phyloP scores from a whole-genome alignment of 2,888 invertebrate genomes.

The Toxonevra muliebris region DNA sequence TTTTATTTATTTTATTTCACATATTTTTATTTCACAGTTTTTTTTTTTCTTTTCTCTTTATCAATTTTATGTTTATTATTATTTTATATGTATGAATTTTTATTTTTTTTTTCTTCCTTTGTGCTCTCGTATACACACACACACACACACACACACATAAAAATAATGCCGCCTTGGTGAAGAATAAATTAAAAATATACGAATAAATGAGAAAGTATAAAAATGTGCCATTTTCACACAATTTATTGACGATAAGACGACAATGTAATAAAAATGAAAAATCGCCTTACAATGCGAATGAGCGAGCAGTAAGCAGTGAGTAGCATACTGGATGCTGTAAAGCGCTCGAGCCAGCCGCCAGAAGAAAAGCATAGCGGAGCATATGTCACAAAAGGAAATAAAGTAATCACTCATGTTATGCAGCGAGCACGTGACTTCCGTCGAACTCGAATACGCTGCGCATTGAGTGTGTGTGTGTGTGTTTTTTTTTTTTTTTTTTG shows the following conservation, averaged over 20 bases:
- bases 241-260: conserved; percentile 41
- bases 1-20: not conserved
- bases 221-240: conserved; percentile 22
- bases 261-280: conserved; percentile 43
- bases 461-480: not conserved
- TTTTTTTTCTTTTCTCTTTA: not conserved
- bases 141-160: conserved; percentile 1
- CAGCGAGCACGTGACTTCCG: not conserved
- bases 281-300: conserved; percentile 11
- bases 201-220: not conserved
- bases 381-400: conserved; percentile 15
- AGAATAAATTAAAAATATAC: conserved; percentile 1
- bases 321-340: not conserved
- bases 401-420: conserved; percentile 13
- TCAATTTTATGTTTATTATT: not conserved
- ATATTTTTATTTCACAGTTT: not conserved
- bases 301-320: not conserved
- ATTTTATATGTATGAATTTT: no score
- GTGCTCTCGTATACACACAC: conserved; percentile 5
- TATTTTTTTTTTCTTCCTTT: no score
- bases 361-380: not conserved
- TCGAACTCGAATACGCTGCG: not conserved
- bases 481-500: conserved; percentile 1
- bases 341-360: no score
- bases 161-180: conserved; percentile 5